Conservation (phyloP, 2,888 invertebrate genomes). For the Drosophila austrosaltans region DNA sequence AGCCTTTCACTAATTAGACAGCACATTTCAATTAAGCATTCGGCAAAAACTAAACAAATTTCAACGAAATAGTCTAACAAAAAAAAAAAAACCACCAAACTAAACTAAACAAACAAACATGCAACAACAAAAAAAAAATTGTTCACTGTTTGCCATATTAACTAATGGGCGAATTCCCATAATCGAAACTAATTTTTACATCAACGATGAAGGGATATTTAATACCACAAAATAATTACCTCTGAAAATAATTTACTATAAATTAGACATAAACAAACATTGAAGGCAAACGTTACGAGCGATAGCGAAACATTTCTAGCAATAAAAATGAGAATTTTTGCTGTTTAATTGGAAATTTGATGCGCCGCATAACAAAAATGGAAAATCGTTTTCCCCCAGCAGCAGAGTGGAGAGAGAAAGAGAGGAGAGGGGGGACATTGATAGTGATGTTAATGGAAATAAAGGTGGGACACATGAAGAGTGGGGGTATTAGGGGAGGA, state of each 20-base stretch:
- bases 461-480: neutral
- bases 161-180: constrained; percentile 21
- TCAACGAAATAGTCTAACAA: constrained; percentile 14
- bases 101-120: neutral
- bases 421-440: neutral
- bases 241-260: constrained; percentile 54
- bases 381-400: neutral
- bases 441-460: neutral
- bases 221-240: constrained; percentile 63
- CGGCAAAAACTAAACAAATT: constrained; percentile 38
- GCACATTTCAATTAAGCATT: constrained; percentile 64
- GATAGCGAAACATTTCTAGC: constrained; percentile 32
- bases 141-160: constrained; percentile 24
- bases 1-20: constrained; percentile 65
- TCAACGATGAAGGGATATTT: constrained; percentile 37
- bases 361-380: constrained; percentile 57
- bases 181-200: constrained; percentile 41
- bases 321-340: constrained; percentile 74
- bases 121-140: constrained; percentile 3
- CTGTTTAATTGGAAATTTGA: constrained; percentile 76
- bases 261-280: constrained; percentile 31
- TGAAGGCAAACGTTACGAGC: constrained; percentile 25
- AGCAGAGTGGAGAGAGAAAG: neutral
- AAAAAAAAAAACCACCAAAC: neutral
- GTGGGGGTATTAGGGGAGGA: neutral